A percentile compares a stretch with the other conserved stretches of the same genome.
Conservation (phyloP, 2,888 invertebrate genomes). For the Drosophila meridiana region DNA sequence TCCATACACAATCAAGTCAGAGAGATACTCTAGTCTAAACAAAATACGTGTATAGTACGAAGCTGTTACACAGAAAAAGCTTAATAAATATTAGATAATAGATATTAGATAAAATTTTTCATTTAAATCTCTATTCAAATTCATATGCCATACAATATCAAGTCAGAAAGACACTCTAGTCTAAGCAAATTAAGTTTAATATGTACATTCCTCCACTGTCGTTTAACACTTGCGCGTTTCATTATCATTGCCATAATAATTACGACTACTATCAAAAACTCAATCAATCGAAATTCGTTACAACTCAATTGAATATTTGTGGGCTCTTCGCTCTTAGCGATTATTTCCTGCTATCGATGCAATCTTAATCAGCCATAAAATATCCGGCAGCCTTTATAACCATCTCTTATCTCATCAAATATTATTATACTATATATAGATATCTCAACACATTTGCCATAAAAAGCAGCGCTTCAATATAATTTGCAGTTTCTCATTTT, state of each 20-base stretch:
- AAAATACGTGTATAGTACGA: no score
- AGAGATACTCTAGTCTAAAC: no score
- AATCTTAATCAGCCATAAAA: constrained; percentile 19
- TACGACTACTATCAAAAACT: not conserved
- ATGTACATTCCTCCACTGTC: not conserved
- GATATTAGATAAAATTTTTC: no score
- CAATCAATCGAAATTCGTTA: not conserved
- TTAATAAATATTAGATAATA: no score
- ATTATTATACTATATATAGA: constrained; percentile 11
- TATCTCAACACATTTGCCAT: constrained; percentile 30
- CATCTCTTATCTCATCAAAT: constrained; percentile 20
- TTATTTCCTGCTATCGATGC: not conserved
- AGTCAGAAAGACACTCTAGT: not conserved
- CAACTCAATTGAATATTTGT: not conserved
- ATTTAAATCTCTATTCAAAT: no score
- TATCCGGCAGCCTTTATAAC: not conserved
- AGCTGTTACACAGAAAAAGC: no score
- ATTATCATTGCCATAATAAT: not conserved
- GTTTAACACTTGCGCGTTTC: not conserved
- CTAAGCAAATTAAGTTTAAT: not conserved
- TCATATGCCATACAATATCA: not conserved
- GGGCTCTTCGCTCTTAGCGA: not conserved
- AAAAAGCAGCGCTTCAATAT: constrained; percentile 37
- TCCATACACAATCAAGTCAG: no score
- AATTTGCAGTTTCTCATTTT: constrained; percentile 47